Base-by-base conservation (phyloP, 1,140 invertebrate genomes). In the Trachelipus rathkii region DNA sequence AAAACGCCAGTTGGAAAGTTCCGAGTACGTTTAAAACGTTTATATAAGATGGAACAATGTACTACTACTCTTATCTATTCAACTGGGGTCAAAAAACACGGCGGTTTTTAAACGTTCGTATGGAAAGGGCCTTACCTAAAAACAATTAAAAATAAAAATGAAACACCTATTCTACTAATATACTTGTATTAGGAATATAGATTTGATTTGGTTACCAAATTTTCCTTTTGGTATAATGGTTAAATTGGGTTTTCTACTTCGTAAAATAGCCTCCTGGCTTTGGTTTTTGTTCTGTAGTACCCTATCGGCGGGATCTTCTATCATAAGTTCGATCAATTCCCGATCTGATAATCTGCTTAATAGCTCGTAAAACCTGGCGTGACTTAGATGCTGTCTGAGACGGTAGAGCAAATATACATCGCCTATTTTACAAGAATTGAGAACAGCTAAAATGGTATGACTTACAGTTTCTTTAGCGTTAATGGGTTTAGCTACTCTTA, bases 351-450 rank as follows among this genome's bases (percentile, higher is more conserved):
- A 33, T 13, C 73, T 9, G 10, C 23, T 68, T 21, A 75, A 60
- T 15, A 75, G 73, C 44, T 75, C 73, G 23, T 75, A 75, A 43
- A 75, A 75, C 15, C 73, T 43, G 23, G 73, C 73, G 15, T 75
- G 73, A 67, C 73, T 75, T 13, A 75, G 66, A 23, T 75, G 73
- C 33, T 75, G 73, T 53, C 67, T 75, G 10, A 75, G 60, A 15
- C 73, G 15, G 43, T 75, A 75, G 53, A 75, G 44, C n/a, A 75
- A 53, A 19, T 75, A 75, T 0, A 75, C 73, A 44, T 75, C 73
- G 7, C 73, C 73, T 19, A 75, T 75, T 68, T 75, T 75, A 23
- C 73, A 75, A 23, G 43, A 67, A 21, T 43, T 75, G 3, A 75
- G 73, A 7, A 75, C 73, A 44, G 24, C 44, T 43, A 75, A 44